phyloP scores from a whole-genome alignment of 1,140 invertebrate genomes.

The Conus betulinus region DNA sequence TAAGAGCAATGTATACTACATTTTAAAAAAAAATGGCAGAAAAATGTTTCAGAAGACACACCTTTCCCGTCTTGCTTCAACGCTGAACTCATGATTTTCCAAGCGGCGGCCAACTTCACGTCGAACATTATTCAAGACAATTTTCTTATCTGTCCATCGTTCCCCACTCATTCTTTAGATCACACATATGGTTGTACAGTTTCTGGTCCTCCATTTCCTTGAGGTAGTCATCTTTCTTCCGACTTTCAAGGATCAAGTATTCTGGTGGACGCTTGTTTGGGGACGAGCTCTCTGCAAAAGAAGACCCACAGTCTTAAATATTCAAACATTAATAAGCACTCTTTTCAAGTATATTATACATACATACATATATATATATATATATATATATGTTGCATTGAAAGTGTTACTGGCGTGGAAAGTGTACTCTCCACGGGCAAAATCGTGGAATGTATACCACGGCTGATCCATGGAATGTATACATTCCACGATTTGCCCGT shows the following conservation, averaged over 20 bases:
- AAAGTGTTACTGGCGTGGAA: no score
- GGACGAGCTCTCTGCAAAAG: slow-evolving; percentile 65
- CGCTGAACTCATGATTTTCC: slow-evolving; percentile 63
- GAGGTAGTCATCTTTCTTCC: slow-evolving; percentile 66
- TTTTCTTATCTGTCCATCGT: slow-evolving; percentile 66
- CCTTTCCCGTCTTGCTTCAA: slow-evolving; percentile 73
- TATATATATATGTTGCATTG: no score
- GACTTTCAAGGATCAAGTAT: slow-evolving; percentile 68
- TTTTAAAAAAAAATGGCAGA: no score
- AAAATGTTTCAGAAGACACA: slow-evolving; percentile 36
- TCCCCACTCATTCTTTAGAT: slow-evolving; percentile 75
- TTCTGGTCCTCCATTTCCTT: slow-evolving; percentile 60
- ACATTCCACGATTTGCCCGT: no score
- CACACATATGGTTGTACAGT: slow-evolving; percentile 64
- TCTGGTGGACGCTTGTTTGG: slow-evolving; percentile 68
- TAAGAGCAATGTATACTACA: no score
- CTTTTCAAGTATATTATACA: background rate
- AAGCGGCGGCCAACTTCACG: slow-evolving; percentile 61
- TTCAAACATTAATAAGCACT: background rate
- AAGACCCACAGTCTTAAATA: slow-evolving; percentile 8
- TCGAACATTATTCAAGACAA: slow-evolving; percentile 65
- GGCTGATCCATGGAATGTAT: no score
- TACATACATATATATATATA: no score
- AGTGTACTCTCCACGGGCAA: no score
- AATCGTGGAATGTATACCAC: no score